phyloP scores from a whole-genome alignment of 2,113 vertebrate genomes.

The Eira barbara region DNA sequence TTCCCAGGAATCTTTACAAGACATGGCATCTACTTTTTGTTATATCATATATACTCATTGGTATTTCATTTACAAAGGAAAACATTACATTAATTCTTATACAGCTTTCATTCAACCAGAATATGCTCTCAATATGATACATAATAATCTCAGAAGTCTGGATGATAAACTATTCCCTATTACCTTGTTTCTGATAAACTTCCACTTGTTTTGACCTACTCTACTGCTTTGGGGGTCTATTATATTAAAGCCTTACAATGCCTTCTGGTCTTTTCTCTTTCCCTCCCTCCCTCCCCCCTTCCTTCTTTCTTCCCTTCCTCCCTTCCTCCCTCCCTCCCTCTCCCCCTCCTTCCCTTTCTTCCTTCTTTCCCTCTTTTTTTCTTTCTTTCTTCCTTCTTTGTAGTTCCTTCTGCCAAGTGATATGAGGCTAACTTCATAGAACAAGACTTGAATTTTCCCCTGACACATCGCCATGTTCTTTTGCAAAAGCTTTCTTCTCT shows the following conservation, averaged over 20 bases:
- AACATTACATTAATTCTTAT: not conserved
- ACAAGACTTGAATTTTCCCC: not conserved
- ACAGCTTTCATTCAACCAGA: not conserved
- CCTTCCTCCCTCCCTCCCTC: not conserved
- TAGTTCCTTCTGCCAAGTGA: not conserved
- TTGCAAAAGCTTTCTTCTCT: not conserved
- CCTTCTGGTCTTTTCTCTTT: not conserved
- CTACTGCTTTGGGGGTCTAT: not conserved
- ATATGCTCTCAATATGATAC: too few relatives aligned
- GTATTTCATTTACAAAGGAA: not conserved
- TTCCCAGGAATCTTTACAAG: not conserved
- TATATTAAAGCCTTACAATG: not conserved
- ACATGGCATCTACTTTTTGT: not conserved
- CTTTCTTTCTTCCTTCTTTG: not conserved
- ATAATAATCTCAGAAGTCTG: not conserved
- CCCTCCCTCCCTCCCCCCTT: accelerated
- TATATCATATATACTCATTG: not conserved
- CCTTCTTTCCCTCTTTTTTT: not conserved
- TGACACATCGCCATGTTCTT: not conserved
- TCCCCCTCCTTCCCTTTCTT: not conserved
- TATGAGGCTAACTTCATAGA: not conserved
- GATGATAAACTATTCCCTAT: too few relatives aligned
- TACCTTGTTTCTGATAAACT: not conserved
- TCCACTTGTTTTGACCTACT: not conserved
- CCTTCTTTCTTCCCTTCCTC: not conserved